Conservation (phyloP, 2,888 invertebrate genomes). For the Meandrusa payeni region DNA sequence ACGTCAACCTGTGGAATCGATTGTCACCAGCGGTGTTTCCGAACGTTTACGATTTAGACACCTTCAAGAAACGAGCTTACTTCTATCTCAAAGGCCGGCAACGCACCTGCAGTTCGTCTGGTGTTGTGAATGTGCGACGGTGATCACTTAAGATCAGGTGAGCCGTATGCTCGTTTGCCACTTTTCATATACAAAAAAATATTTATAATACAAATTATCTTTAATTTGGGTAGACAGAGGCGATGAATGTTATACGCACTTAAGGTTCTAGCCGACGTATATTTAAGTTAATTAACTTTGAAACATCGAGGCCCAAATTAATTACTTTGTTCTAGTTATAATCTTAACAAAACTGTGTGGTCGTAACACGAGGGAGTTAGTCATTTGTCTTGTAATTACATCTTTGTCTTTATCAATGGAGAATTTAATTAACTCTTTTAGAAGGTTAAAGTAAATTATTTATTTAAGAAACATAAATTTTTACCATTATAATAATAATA, state of each 20-base stretch:
- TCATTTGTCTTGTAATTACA: background rate
- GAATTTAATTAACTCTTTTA: background rate
- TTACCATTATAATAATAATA: background rate
- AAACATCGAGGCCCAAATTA: constrained; percentile 2
- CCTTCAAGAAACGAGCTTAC: too few species aligned
- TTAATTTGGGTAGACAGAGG: background rate
- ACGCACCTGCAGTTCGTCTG: too few species aligned
- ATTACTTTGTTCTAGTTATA: constrained; percentile 2
- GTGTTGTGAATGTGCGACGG: too few species aligned
- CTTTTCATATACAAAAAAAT: too few species aligned
- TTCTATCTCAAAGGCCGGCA: too few species aligned
- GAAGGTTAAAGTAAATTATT: background rate
- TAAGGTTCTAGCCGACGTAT: background rate
- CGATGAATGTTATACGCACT: background rate
- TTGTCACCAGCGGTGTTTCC: too few species aligned
- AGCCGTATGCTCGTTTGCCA: too few species aligned
- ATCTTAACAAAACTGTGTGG: background rate
- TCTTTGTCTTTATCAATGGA: constrained; percentile 1
- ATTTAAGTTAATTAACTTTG: background rate
- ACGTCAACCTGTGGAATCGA: too few species aligned
- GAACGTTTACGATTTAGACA: too few species aligned
- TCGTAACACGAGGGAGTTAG: constrained; percentile 1
- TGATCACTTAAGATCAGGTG: too few species aligned
- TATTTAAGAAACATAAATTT: background rate
- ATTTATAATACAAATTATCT: background rate